Evolutionary conservation across 2,113 vertebrate genomes (phyloP).

Genomic region (Nesogale talazaci): DNA sequence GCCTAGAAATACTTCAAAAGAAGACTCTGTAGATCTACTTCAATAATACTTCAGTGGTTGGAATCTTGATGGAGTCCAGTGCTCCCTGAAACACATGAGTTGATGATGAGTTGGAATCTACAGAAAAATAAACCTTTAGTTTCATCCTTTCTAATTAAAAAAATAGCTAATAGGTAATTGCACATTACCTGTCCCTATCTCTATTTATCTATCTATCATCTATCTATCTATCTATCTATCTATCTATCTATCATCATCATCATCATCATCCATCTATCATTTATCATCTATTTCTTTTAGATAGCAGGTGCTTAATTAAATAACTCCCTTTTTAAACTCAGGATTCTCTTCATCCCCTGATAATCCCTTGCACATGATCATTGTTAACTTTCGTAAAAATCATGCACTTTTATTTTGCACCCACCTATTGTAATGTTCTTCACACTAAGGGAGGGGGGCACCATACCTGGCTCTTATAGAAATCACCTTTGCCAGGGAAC

Average conservation of each 20-base stretch:
- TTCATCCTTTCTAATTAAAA: conserved; percentile 18
- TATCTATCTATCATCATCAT: too few species aligned
- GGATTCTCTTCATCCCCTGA: neutral
- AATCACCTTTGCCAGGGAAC: neutral
- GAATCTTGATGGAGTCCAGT: neutral
- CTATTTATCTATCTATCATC: too few species aligned
- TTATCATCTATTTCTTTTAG: too few species aligned
- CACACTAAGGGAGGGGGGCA: neutral
- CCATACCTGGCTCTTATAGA: neutral
- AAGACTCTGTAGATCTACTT: neutral
- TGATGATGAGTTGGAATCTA: neutral
- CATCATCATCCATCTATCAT: too few species aligned
- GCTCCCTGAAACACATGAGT: neutral
- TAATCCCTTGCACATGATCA: neutral
- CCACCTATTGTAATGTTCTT: neutral
- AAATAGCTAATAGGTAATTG: neutral
- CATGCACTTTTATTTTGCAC: neutral
- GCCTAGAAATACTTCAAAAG: neutral
- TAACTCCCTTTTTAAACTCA: neutral
- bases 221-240: too few species aligned
- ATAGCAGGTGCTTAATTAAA: neutral
- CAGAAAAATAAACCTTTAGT: conserved; percentile 2
- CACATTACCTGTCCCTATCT: neutral
- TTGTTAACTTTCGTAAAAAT: neutral
- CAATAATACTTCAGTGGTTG: neutral